phyloP scores from a whole-genome alignment of 2,888 invertebrate genomes.

The Salticus scenicus region DNA sequence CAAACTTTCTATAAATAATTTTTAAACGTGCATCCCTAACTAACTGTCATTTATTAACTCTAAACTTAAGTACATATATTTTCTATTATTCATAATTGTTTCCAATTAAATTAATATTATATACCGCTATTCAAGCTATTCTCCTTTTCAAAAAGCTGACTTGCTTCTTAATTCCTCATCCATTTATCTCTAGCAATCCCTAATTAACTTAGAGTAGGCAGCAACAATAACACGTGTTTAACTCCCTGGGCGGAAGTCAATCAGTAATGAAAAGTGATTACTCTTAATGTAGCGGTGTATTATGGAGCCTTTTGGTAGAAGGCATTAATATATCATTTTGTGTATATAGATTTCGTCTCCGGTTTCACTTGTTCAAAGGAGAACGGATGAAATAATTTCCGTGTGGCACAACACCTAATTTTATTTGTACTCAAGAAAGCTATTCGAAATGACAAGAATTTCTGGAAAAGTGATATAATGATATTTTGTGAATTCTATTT shows the following conservation, averaged over 20 bases:
- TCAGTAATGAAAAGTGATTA: constrained; percentile 67
- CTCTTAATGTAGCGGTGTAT: constrained; percentile 12
- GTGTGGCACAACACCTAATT: constrained; percentile 49
- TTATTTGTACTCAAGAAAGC: constrained; percentile 24
- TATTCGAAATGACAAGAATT: too few relatives aligned
- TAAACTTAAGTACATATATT: background rate
- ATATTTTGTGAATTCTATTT: too few relatives aligned
- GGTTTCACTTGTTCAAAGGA: background rate
- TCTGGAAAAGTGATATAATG: too few relatives aligned
- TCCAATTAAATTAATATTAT: background rate
- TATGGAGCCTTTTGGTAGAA: constrained; percentile 15
- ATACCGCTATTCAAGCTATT: constrained; percentile 29
- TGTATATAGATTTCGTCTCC: background rate
- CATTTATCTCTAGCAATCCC: constrained; percentile 52
- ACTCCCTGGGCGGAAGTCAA: constrained; percentile 50
- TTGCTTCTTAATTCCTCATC: constrained; percentile 40
- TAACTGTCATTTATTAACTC: background rate
- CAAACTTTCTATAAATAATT: too few relatives aligned
- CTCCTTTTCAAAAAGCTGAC: constrained; percentile 29
- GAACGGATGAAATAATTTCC: constrained; percentile 32
- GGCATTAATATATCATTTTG: constrained; percentile 33
- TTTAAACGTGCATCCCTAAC: background rate
- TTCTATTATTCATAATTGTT: background rate
- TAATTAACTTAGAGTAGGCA: constrained; percentile 56
- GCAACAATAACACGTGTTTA: constrained; percentile 58